Conservation (phyloP, 2,888 invertebrate species). For the Lochmaea crataegi region DNA sequence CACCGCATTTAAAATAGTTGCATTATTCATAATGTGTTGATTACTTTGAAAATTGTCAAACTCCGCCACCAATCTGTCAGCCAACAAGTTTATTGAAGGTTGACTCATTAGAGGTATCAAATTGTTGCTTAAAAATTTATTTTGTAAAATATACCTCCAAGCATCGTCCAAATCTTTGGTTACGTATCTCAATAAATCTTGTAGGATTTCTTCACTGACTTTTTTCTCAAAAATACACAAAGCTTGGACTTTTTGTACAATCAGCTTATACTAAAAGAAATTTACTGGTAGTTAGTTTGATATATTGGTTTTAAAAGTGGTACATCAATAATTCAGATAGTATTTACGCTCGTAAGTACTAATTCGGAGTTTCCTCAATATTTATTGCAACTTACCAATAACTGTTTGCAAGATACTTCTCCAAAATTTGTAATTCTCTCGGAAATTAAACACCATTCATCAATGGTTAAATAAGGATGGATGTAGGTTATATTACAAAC, state of each 20-base stretch:
- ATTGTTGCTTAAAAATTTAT: conserved; percentile 55
- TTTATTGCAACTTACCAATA: conserved; percentile 47
- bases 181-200: conserved; percentile 51
- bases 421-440: conserved; percentile 64
- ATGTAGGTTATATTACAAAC: conserved; percentile 59
- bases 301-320: background rate
- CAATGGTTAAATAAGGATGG: conserved; percentile 59
- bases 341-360: no score
- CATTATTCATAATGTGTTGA: conserved; percentile 44
- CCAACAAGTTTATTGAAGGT: conserved; percentile 43
- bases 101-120: conserved; percentile 55
- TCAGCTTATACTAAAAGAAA: conserved; percentile 59
- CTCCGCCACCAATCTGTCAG: conserved; percentile 46
- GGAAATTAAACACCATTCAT: conserved; percentile 62
- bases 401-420: conserved; percentile 58
- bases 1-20: conserved; percentile 49
- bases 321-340: no score
- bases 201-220: conserved; percentile 53
- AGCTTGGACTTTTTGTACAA: conserved; percentile 59
- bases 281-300: background rate
- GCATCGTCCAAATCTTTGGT: conserved; percentile 52
- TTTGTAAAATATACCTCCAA: conserved; percentile 56
- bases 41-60: conserved; percentile 37
- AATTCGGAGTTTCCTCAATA: background rate
- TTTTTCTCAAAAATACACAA: conserved; percentile 57